phyloP scores from a whole-genome alignment of 2,888 invertebrate genomes.

The Epiblema foenella region DNA sequence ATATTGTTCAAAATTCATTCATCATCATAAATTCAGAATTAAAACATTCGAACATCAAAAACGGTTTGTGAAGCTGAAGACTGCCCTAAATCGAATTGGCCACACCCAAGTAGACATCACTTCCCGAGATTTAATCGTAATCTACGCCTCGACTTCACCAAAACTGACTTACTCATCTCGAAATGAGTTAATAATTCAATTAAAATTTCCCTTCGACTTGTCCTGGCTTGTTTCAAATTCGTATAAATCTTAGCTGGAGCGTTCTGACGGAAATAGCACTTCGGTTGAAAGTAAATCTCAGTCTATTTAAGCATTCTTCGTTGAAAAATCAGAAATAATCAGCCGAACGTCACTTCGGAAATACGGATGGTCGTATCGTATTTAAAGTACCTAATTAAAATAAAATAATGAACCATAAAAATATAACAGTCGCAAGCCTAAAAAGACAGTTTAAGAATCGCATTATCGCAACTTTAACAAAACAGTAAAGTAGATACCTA shows the following conservation, averaged over 20 bases:
- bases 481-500: no score
- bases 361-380: neutral
- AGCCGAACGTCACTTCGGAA: constrained; percentile 67
- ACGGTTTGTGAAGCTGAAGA: neutral
- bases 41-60: neutral
- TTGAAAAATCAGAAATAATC: constrained; percentile 81
- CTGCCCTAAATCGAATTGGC: constrained; percentile 1
- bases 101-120: constrained; percentile 16
- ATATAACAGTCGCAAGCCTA: neutral
- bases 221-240: constrained; percentile 80
- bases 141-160: constrained; percentile 64
- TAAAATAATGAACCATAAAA: constrained; percentile 12
- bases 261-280: constrained; percentile 83
- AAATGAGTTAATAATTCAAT: constrained; percentile 81
- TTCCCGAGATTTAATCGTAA: constrained; percentile 45
- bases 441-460: no score
- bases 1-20: no score
- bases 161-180: constrained; percentile 60
- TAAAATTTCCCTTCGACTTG: constrained; percentile 79
- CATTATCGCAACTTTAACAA: no score
- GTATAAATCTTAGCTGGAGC: constrained; percentile 80
- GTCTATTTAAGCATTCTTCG: constrained; percentile 82
- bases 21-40: neutral
- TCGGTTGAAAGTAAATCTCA: constrained; percentile 79
- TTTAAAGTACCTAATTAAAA: constrained; percentile 9